Base-by-base conservation (phyloP, 2,888 invertebrate species). In the Eupithecia subumbrata region DNA sequence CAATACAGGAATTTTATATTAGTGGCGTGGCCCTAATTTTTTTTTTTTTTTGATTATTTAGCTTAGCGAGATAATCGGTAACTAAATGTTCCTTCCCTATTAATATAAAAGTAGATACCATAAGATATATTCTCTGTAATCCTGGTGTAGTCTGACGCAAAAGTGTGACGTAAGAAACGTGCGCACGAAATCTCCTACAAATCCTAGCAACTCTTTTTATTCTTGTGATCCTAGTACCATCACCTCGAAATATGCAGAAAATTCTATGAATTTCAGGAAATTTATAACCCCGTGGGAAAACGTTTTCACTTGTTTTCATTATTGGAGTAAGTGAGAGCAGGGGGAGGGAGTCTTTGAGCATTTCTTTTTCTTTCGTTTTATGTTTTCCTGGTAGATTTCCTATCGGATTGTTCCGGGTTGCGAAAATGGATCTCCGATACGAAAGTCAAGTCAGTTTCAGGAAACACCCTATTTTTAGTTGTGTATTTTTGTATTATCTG, bases 211-310 rank as follows among this genome's bases (percentile, higher is more conserved):
- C 74, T 80, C 81, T 78, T 76, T 80, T 75, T 66, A 52, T 60
- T 81, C 84, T 80, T 92, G 89, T 18, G 76, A 25, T 77, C 91
- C 91, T 90, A 78, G 91, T 92, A 78, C 37, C 52, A 34, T 72
- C 76, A 83, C 81, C 86, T 88, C 88, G 83, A 92, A 94, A 93
- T 93, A 92, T 92, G 93, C 92, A 93, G 92, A 93, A 93, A 92
- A 91, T 91, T 89, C 88, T 87, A 87, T 87, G 90, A 90, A 92
- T 93, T 92, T 91, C 86, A 89, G 89, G 88, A 84, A 84, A 79
- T 86, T 73, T 88, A 89, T 82, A 76, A 79, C 76, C 79, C 76
- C 79, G 76, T 74, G 73, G 68, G 78, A 79, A 76, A 63, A 14
- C 12, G 14, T 52, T 69, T 74, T 40, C 22, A 67, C n/a, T 43